Base-by-base conservation (phyloP, 2,888 invertebrate species). In the Phaonia tiefii region DNA sequence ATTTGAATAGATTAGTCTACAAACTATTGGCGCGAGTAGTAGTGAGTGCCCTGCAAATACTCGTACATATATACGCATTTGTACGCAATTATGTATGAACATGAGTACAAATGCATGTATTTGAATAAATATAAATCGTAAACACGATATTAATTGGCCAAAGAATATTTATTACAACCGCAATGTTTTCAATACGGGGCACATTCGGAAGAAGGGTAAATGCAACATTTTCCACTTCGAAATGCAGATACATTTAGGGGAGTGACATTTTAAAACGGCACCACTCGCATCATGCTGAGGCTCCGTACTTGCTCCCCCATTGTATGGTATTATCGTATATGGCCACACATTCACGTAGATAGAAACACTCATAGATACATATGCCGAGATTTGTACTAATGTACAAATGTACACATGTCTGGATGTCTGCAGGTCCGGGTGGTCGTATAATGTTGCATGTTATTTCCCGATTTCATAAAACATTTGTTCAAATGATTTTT, bases 131-230 rank as follows among this genome's bases (percentile, higher is more conserved):
- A 13, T 4, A 39, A 15, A 67, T 31, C 20, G 37, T 37, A 69
- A 83, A 84, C 83, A 82, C 83, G 79, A 85, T 85, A 84, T 85
- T 85, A 85, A 85, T 85, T 86, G 85, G 84, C 84, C 85, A 85
- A 81, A 82, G 67, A 79, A 85, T 87, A 87, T 87, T 87, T 87
- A 87, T 87, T 86, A 85, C 85, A 80, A 84, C 87, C 87, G 87
- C 87, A 87, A 83, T 82, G 79, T 71, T 78, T 79, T 60, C 81
- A 71, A 71, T 75, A 82, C 65, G n/a, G n/a, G n/a, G n/a, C n/a
- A n/a, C n/a, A n/a, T n/a, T 39, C 20, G 20, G 37, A 76, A 76
- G 73, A 80, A 76, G 46, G 69, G 58, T 65, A 70, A 78, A 74
- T 66, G 51, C 44, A 63, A 44, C 69, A 79, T 25, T 63, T 44